Base-by-base conservation (phyloP, 2,113 vertebrate species). In the Myrmecobius fasciatus region DNA sequence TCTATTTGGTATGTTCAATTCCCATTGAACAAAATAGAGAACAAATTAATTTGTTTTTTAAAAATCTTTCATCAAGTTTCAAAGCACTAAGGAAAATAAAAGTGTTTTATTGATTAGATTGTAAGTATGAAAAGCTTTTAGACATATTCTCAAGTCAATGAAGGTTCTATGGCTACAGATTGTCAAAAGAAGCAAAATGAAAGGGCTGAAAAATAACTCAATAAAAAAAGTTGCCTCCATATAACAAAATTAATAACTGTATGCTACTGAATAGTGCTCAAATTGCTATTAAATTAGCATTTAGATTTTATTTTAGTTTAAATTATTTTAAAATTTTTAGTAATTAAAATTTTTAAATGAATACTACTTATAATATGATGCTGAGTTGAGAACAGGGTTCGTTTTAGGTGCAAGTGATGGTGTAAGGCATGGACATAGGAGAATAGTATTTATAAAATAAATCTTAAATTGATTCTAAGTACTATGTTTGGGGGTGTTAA, bases 11-110 rank as follows among this genome's bases (percentile, higher is more conserved):
- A 49, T n/a, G 11, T 90, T 36, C 89, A 93, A 89, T 92, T 89
- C 53, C 90, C 91, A 46, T 89, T 46, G 93, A 96, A 24, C 49
- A 96, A 92, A 88, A 96, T 93, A 53, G 36, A 97, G 90, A 97
- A 89, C 36, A 95, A 97, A 97, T 97, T 97, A 97, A 97, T 97
- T 97, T 94, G 53, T 90, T 94, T 96, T 92, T 97, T 75, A 8
- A 8, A 43, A 89, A 94, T 94, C 94, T 96, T 97, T 94, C 94
- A 95, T 92, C 94, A 96, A 51, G 94, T 96, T 95, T 97, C 91
- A 94, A 2, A 52, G 91, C 91, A 96, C 94, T 56, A 94, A 94
- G 91, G 92, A 95, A 97, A 97, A 97, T 56, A 96, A 96, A 97
- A 96, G 90, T 91, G 93, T 92, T 97, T 94, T 96, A 97, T 96